These are phyloP conservation scores for Hylia prasina DNA, from an alignment of 2,113 vertebrate species.

Conservation along the genomic window DNA sequence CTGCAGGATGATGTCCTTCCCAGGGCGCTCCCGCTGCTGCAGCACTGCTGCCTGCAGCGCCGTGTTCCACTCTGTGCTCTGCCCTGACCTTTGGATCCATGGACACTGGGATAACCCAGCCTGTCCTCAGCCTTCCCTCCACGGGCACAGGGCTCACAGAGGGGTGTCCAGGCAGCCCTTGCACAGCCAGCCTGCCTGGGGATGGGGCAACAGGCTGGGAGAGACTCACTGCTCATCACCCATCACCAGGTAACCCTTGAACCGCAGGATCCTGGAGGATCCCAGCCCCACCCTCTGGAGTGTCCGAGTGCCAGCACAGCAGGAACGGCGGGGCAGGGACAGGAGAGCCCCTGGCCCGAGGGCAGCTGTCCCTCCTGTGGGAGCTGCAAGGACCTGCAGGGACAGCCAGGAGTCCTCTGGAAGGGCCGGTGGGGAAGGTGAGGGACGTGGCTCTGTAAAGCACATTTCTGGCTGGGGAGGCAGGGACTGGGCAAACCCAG, in stretches of 20 bases:
- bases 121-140: not conserved
- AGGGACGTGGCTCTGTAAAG: accelerated
- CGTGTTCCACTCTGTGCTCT: accelerated
- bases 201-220: not conserved
- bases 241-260: accelerated
- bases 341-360: not conserved
- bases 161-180: not conserved
- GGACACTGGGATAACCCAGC: not conserved
- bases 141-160: accelerated
- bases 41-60: not conserved
- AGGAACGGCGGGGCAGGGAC: not conserved
- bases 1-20: not conserved
- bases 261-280: accelerated
- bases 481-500: not conserved
- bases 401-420: not conserved
- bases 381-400: not conserved
- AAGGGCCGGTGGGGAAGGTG: not conserved
- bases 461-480: not conserved
- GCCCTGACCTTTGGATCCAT: accelerated
- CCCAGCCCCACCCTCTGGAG: accelerated
- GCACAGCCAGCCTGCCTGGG: not conserved
- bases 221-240: not conserved
- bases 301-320: accelerated
- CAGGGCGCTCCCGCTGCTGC: not conserved
- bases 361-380: not conserved